These are phyloP conservation scores for Nasua narica DNA, from an alignment of 2,797 vertebrate genomes.

Conservation along the genomic window DNA sequence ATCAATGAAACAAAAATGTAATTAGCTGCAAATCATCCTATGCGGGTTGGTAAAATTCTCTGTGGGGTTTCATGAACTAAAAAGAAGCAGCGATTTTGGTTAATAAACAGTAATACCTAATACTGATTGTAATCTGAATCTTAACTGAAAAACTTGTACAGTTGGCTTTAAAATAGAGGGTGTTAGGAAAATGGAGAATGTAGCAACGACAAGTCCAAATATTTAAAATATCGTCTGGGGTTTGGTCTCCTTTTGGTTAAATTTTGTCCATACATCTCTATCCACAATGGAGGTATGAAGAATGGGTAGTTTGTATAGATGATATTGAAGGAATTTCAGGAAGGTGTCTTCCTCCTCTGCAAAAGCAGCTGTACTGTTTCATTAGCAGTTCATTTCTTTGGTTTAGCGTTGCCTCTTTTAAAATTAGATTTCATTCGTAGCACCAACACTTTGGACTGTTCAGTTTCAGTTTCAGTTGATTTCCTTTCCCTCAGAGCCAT, in stretches of 20 bases:
- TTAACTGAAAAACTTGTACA: not conserved
- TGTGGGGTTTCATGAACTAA: constrained; percentile 1
- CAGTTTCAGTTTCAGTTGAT: not conserved
- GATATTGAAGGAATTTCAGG: not conserved
- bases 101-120: not conserved
- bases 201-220: not conserved
- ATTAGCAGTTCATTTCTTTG: not conserved
- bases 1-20: constrained; percentile 13
- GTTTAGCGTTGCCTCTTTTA: not conserved
- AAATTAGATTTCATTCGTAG: not conserved
- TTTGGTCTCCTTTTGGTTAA: constrained; percentile 14
- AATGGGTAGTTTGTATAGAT: not conserved
- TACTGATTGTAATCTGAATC: constrained; percentile 1
- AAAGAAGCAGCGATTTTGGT: not conserved
- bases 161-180: constrained; percentile 1
- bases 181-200: not conserved
- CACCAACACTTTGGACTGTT: not conserved
- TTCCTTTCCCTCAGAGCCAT: not conserved
- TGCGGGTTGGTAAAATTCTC: constrained; percentile 16
- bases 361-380: not conserved
- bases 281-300: not conserved
- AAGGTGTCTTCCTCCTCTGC: not conserved
- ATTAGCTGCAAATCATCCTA: constrained; percentile 3
- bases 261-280: not conserved
- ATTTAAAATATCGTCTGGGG: not conserved